Conservation (phyloP, 2,113 vertebrate genomes). For the Equus przewalskii region DNA sequence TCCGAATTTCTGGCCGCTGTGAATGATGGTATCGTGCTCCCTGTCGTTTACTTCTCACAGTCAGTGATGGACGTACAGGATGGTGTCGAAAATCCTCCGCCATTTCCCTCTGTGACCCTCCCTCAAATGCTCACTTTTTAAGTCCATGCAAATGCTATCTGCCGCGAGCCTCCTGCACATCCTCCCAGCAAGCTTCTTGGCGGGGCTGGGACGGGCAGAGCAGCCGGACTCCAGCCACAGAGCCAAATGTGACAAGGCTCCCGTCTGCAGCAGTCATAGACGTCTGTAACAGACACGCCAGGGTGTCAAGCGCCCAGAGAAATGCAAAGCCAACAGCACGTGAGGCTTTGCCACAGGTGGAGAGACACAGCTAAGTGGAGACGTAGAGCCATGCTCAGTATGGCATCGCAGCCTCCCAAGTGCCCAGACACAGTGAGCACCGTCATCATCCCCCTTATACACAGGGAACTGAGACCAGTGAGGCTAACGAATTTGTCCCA, state of each 20-base stretch:
- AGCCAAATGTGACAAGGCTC: background rate
- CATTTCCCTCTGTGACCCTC: background rate
- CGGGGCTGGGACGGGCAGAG: background rate
- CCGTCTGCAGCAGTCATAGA: background rate
- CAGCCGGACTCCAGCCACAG: background rate
- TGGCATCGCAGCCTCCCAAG: background rate
- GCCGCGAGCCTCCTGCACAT: background rate
- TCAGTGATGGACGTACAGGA: background rate
- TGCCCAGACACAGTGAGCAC: accelerated
- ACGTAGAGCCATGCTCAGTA: accelerated
- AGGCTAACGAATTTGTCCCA: background rate
- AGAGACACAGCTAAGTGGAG: background rate
- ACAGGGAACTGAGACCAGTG: background rate
- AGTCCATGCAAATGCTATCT: background rate
- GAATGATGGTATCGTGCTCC: background rate
- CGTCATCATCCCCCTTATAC: background rate
- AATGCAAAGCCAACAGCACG: accelerated
- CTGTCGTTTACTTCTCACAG: background rate
- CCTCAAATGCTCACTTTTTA: background rate
- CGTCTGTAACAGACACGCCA: background rate
- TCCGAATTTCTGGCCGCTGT: background rate
- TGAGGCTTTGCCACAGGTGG: background rate
- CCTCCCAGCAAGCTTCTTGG: background rate
- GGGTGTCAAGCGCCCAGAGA: background rate
- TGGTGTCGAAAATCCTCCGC: background rate